A percentile compares a stretch with the other conserved stretches of the same genome.
These are phyloP conservation scores for Drosophila ustulata DNA, from an alignment of 2,888 invertebrate genomes.

Conservation along the genomic window DNA sequence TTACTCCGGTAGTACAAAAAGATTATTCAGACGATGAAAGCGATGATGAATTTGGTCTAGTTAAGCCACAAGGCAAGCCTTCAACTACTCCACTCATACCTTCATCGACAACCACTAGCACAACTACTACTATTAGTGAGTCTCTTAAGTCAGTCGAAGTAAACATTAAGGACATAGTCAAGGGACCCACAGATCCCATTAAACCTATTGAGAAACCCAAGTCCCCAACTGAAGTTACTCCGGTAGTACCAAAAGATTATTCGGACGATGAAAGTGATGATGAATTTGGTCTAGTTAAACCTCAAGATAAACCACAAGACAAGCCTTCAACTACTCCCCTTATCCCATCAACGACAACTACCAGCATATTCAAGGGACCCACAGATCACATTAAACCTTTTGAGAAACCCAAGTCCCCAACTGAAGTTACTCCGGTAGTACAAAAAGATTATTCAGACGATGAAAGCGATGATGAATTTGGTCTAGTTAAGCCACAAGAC, in stretches of 20 bases:
- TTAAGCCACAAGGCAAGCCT: conserved; percentile 3
- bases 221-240: conserved; percentile 6
- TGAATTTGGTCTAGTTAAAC: too few species aligned
- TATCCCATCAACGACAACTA: too few species aligned
- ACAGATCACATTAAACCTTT: too few species aligned
- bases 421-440: too few species aligned
- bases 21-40: conserved; percentile 9
- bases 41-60: conserved; percentile 15
- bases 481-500: too few species aligned
- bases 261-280: too few species aligned
- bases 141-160: conserved; percentile 2
- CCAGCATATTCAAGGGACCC: too few species aligned
- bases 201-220: conserved; percentile 6
- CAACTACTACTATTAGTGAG: conserved; percentile 1
- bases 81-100: not conserved
- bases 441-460: too few species aligned
- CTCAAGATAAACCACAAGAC: too few species aligned
- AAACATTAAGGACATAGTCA: not conserved
- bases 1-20: not conserved
- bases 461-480: too few species aligned
- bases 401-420: too few species aligned
- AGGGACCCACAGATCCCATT: not conserved
- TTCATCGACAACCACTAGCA: not conserved
- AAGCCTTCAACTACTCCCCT: too few species aligned
- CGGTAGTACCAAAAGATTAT: not conserved